Evolutionary conservation across 2,797 vertebrate species (phyloP).

Genomic region (Linurgus olivaceus): DNA sequence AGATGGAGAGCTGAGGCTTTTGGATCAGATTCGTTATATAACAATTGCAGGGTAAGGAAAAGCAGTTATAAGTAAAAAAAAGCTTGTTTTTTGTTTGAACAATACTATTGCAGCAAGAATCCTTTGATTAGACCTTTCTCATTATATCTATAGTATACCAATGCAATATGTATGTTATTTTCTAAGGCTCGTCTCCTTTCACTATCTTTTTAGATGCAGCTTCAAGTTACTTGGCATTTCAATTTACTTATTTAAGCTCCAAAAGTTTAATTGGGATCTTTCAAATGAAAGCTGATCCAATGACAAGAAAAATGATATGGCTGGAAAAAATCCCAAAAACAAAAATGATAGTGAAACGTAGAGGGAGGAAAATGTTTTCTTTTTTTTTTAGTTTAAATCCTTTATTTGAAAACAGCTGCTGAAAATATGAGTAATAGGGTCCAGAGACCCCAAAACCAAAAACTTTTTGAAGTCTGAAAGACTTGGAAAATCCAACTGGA

Average conservation of each 20-base stretch:
- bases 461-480: not conserved
- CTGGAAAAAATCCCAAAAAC: not conserved
- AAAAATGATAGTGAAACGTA: not conserved
- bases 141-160: not conserved
- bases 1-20: not conserved
- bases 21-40: not conserved
- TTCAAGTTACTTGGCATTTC: not conserved
- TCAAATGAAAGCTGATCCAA: not conserved
- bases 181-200: not conserved
- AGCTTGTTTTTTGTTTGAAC: not conserved
- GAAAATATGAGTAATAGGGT: not conserved
- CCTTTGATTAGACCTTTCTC: not conserved
- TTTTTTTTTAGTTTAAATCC: not conserved
- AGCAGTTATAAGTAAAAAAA: not conserved
- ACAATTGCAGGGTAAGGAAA: not conserved
- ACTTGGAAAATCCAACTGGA: not conserved
- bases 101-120: not conserved
- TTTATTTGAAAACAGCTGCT: not conserved
- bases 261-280: not conserved
- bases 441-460: not conserved
- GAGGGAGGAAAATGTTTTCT: fast-evolving
- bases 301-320: not conserved
- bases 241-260: not conserved
- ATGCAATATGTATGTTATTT: not conserved
- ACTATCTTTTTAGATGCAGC: not conserved